A percentile compares a stretch with the other conserved stretches of the same genome.
Conservation (phyloP, 2,113 vertebrate species). For the Dasypus novemcinctus region DNA sequence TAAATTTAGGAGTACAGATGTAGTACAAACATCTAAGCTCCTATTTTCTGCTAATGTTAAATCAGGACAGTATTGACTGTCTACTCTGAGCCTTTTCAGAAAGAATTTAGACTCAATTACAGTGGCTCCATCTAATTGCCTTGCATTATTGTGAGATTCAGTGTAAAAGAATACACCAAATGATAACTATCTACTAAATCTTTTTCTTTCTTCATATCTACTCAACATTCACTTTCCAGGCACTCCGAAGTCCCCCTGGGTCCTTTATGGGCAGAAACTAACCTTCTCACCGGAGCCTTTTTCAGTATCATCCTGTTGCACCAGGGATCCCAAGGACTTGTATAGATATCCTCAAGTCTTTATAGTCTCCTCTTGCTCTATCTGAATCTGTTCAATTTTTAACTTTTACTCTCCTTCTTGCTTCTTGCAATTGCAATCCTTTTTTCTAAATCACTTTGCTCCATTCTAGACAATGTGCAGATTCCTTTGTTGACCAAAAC, state of each 20-base stretch:
- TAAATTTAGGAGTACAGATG: neutral
- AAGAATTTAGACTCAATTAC: neutral
- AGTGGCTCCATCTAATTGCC: neutral
- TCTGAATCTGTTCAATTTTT: neutral
- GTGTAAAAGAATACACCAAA: neutral
- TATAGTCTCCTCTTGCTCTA: neutral
- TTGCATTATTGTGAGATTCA: neutral
- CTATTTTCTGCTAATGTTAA: neutral
- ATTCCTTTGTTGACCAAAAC: neutral
- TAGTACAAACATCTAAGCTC: neutral
- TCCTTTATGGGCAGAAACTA: neutral
- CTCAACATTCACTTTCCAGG: neutral
- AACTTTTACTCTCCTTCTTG: neutral
- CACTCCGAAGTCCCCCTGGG: neutral
- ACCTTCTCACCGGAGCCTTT: neutral
- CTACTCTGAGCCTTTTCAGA: neutral
- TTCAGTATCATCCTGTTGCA: neutral
- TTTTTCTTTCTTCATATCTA: neutral
- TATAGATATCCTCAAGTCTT: neutral
- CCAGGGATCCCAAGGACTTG: neutral
- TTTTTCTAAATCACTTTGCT: constrained; percentile 3
- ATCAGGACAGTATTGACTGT: neutral
- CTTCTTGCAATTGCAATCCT: neutral
- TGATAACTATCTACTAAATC: neutral
- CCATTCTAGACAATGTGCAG: neutral